Evolutionary conservation across 2,113 vertebrate genomes (phyloP), one percentile per base, ranked within the genome.

Genomic region (Nothoprocta perdicaria): DNA sequence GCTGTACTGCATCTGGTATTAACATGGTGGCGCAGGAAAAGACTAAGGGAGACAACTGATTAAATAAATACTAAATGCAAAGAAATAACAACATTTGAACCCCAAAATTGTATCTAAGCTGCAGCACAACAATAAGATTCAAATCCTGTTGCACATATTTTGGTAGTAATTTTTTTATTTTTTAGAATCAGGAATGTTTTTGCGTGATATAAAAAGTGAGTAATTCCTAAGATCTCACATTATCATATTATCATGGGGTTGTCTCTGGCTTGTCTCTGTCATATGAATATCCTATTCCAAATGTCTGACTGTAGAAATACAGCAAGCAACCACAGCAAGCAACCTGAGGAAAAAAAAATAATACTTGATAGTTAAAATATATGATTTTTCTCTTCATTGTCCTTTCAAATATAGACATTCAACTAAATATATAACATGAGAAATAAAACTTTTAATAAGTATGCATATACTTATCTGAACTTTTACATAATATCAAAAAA

Each of bases 391-490:
- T 84, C 41, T 90, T 85, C 17, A 11, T 6, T 91, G 18, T 71
- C 1, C 46, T 92, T 93, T 89, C 33, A 83, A 2, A 46, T 83
- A 24, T 17, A 22, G 61, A 53, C 26, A 14, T 19, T 38, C 6
- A 85, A 45, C 68, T 71, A 41, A 83, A 62, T 74, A 48, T 65
- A 43, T 57, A 3, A 86, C 82, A 83, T 93, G 43, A 88, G 76
- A 91, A 86, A 61, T 63, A 80, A 62, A 17, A 43, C 52, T 88
- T 90, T 75, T 83, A 80, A 61, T 57, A 85, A 89, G 60, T 82
- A 45, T 7, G 27, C 29, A 71, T 74, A 85, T 84, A 41, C 58
- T 80, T 80, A 91, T 89, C 88, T 57, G 68, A 90, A 80, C 40
- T 86, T 72, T 58, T 48, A 40, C 3, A 77, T 80, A 23, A 73